These are phyloP conservation scores for Discoglossus pictus DNA, from an alignment of 2,797 vertebrate species.

Conservation along the genomic window DNA sequence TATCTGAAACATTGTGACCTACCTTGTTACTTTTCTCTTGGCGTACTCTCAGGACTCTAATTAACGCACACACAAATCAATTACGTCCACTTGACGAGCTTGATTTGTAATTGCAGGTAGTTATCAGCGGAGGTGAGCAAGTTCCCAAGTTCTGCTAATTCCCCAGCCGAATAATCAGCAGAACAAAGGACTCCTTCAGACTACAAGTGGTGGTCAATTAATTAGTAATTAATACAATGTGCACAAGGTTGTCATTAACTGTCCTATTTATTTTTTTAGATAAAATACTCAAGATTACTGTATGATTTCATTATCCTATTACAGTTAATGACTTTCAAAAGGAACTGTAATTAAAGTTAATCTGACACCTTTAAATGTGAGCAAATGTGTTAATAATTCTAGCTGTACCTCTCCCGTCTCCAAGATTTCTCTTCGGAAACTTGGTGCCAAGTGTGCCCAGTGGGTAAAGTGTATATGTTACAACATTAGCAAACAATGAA, in stretches of 20 bases:
- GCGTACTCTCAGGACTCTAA: slow-evolving; percentile 60
- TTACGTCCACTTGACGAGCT: slow-evolving; percentile 49
- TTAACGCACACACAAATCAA: slow-evolving; percentile 68
- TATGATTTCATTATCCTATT: too few relatives aligned
- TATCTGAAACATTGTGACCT: too few relatives aligned
- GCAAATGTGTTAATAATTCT: too few relatives aligned
- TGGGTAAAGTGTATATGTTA: too few relatives aligned
- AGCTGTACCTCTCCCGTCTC: too few relatives aligned
- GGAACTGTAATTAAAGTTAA: too few relatives aligned
- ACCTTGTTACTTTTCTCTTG: slow-evolving; percentile 12
- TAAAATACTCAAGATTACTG: not conserved
- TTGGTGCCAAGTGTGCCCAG: too few relatives aligned
- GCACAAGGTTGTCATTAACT: slow-evolving; percentile 30
- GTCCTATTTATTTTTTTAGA: not conserved
- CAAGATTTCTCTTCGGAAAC: too few relatives aligned
- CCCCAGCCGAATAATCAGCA: slow-evolving; percentile 45
- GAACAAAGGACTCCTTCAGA: slow-evolving; percentile 9
- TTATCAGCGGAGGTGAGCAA: slow-evolving; percentile 54
- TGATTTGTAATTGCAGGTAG: slow-evolving; percentile 61
- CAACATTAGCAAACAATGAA: too few relatives aligned
- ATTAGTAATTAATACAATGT: slow-evolving; percentile 53
- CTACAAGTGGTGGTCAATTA: slow-evolving; percentile 55
- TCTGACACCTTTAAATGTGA: too few relatives aligned
- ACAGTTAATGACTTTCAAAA: too few relatives aligned
- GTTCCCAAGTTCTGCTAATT: slow-evolving; percentile 21